Base-by-base conservation (phyloP, 2,888 invertebrate genomes). In the Drosophila maculinotata region DNA sequence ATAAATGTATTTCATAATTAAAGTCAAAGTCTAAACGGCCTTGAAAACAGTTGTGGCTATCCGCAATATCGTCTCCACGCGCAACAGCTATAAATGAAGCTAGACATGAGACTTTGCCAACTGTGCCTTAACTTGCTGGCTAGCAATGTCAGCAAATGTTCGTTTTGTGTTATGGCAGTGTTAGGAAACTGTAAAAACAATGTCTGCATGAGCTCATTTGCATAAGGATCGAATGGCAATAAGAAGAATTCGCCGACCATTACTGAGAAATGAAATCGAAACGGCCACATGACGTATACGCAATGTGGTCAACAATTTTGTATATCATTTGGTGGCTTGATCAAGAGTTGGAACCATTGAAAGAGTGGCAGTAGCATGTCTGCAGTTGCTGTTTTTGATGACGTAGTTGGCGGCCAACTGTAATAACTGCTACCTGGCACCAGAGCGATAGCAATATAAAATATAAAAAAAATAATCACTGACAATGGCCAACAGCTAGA, bases 341-440 rank as follows among this genome's bases (percentile, higher is more conserved):
- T 8, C 14, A 17, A 25, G 9, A 12, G 58, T 15, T 28, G 20
- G 35, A 36, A 30, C 12, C 58, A 33, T 15, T 26, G 4, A 12
- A 25, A 41, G 12, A 30, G 1, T 25, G 12, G 1, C 36, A 30
- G 12, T 10, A 12, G 2, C 28, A 25, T 12, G 33, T 57, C 49
- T 36, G 53, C 66, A 57, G 35, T 47, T n/a, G 35, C 20, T 66
- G 54, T 48, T 41, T 4, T 36, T 45, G 59, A 63, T 74, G 75
- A 74, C 56, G 81, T 74, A 62, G 62, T 54, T 86, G 84, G 45
- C 44, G 28, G 51, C 73, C 81, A 81, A 83, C 81, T 81, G 81
- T 72, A 81, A 81, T 88, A 81, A 88, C 87, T 69, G 76, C 76
- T 75, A 72, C 65, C 81, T 80, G 88, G 88, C 87, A 81, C 87